Conservation (phyloP, 1,140 invertebrate species). For the Penaeus chinensis region DNA sequence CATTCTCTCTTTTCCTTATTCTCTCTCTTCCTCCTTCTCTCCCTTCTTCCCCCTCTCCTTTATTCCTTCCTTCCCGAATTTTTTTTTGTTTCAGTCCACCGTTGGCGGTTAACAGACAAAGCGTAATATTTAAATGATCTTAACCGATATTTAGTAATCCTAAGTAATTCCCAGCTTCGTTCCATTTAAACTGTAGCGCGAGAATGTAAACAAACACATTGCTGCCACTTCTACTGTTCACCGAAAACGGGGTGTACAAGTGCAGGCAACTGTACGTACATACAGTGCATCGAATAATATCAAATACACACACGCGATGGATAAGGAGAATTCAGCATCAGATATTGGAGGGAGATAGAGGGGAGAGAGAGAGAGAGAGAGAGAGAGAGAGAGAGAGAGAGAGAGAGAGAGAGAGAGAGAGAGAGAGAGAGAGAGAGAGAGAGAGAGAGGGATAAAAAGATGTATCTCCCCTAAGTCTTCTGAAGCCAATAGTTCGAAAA, state of each 20-base stretch:
- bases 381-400: not conserved
- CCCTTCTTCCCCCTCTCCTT: not conserved
- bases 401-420: conserved; percentile 17
- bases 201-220: too few species aligned
- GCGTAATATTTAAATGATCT: not conserved
- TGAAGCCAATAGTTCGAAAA: too few species aligned
- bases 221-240: too few species aligned
- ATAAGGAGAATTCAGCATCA: not conserved
- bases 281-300: too few species aligned
- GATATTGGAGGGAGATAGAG: not conserved
- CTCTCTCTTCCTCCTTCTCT: too few species aligned
- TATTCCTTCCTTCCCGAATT: not conserved
- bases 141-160: not conserved
- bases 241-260: too few species aligned
- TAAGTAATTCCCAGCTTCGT: too few species aligned
- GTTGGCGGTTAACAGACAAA: not conserved
- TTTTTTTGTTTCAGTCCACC: not conserved
- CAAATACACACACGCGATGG: too few species aligned
- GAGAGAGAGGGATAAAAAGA: not conserved
- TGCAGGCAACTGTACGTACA: too few species aligned
- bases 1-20: not conserved
- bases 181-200: too few species aligned
- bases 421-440: not conserved
- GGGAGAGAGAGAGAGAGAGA: not conserved
- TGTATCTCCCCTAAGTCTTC: too few species aligned